Evolutionary conservation across 2,797 vertebrate species (phyloP).

Genomic region (Linurgus olivaceus): DNA sequence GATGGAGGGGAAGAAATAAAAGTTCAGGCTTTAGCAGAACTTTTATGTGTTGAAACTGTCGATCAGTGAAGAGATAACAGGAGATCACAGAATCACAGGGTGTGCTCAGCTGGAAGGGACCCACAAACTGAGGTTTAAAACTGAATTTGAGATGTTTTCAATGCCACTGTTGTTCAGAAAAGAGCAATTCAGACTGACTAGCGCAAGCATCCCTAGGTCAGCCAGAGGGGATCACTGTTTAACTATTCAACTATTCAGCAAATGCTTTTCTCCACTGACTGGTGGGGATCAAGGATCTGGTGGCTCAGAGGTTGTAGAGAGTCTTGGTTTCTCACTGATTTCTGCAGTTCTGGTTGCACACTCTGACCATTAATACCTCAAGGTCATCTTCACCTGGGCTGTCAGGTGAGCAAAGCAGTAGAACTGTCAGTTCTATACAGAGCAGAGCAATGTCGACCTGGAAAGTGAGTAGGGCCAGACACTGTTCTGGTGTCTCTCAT

Average conservation of each 20-base stretch:
- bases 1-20: background rate
- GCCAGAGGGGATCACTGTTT: background rate
- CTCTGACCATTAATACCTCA: background rate
- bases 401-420: background rate
- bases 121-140: background rate
- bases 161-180: background rate
- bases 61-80: background rate
- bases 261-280: background rate
- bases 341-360: background rate
- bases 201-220: background rate
- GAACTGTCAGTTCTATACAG: background rate
- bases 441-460: background rate
- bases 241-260: background rate
- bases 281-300: background rate
- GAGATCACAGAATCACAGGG: background rate
- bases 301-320: background rate
- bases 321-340: background rate
- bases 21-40: background rate
- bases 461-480: background rate
- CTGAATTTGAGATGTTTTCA: background rate
- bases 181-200: background rate
- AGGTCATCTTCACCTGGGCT: background rate
- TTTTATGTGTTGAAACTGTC: background rate
- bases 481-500: background rate
- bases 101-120: background rate